These are phyloP conservation scores for Sclerodermus sp. DNA, from an alignment of 2,888 invertebrate genomes.

Conservation along the genomic window DNA sequence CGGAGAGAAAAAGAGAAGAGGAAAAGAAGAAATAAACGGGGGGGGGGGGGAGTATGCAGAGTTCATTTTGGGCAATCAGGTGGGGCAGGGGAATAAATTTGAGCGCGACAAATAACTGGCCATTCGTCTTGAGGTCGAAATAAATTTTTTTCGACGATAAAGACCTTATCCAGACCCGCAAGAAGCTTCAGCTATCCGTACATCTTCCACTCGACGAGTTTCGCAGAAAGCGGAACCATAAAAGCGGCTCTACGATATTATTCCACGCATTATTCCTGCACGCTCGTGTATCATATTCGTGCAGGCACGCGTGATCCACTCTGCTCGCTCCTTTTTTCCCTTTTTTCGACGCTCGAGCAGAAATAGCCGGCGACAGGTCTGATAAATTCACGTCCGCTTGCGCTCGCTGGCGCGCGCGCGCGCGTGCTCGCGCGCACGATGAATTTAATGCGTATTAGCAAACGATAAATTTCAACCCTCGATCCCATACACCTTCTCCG, in stretches of 20 bases:
- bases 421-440: too few relatives aligned
- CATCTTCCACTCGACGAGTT: too few relatives aligned
- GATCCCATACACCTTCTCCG: not conserved
- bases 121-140: not conserved
- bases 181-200: too few relatives aligned
- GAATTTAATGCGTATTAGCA: not conserved
- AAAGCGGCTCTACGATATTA: too few relatives aligned
- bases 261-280: not conserved
- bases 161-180: not conserved
- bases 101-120: too few relatives aligned
- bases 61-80: too few relatives aligned
- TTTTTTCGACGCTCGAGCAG: not conserved
- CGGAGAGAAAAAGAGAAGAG: not conserved
- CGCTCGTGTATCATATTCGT: not conserved
- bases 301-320: not conserved
- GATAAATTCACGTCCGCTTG: not conserved
- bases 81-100: too few relatives aligned
- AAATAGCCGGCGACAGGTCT: not conserved
- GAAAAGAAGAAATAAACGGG: constrained; percentile 18
- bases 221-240: too few relatives aligned
- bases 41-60: too few relatives aligned
- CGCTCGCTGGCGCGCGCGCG: not conserved
- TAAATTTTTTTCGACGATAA: not conserved
- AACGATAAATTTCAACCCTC: not conserved
- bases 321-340: not conserved